Percentiles rank a stretch among this genome's conserved stretches.
Conservation (phyloP, 2,797 vertebrate genomes). For the Mormyrops boulengeri region DNA sequence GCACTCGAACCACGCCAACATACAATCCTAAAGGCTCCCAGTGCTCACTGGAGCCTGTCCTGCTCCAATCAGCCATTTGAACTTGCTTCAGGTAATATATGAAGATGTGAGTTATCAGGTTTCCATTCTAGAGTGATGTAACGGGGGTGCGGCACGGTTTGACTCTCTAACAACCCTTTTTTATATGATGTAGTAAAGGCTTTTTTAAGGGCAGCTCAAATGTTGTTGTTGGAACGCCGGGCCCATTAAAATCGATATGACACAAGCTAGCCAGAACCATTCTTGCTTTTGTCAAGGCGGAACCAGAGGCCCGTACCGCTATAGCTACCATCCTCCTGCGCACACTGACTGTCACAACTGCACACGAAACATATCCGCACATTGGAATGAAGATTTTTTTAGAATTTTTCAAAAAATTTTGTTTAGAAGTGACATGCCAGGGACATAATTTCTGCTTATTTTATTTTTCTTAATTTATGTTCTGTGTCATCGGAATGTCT, state of each 20-base stretch:
- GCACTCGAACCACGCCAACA: neutral
- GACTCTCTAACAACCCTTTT: neutral
- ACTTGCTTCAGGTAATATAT: neutral
- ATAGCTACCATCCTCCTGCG: neutral
- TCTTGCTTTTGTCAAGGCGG: neutral
- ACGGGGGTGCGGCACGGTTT: neutral
- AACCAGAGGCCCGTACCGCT: neutral
- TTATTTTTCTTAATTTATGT: neutral
- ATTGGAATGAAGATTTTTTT: neutral
- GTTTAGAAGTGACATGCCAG: neutral
- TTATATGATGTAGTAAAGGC: slow-evolving; percentile 13
- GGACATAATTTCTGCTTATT: neutral
- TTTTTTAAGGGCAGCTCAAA: neutral
- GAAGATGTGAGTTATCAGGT: neutral
- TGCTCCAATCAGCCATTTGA: neutral
- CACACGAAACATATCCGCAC: neutral
- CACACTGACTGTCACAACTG: neutral
- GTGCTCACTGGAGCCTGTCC: neutral
- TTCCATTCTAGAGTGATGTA: slow-evolving; percentile 10
- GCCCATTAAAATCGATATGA: slow-evolving; percentile 2
- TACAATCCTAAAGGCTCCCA: neutral
- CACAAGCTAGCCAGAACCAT: neutral
- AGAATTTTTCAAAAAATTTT: neutral
- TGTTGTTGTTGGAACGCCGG: neutral
- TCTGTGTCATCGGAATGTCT: neutral